Base-by-base conservation (phyloP, 30 jellyfish, hydroid and myxozoan species). In the Mastigias papua region DNA sequence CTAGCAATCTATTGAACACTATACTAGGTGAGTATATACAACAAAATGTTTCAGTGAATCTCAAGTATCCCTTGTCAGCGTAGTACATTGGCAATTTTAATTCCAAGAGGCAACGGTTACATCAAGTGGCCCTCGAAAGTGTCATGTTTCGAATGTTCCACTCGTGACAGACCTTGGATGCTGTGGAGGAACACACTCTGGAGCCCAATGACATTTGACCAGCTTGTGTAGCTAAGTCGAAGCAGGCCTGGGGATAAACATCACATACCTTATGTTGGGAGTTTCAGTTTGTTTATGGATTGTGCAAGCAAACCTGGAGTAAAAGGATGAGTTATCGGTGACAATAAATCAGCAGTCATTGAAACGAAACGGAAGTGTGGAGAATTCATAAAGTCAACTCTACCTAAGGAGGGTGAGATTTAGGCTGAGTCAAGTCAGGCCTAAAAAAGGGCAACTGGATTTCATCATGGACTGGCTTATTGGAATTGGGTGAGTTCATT, bases 391-490 rank as follows among this genome's bases (percentile, higher is more conserved):
- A 46, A 46, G 60, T 46, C 60, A 46, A 46, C 8, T 16, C 13
- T 16, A 8, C 13, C 60, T 16, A 16, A 46, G 60, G 60, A 46
- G 16, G 60, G 8, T 46, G 60, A 46, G 60, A 3, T 23, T 58
- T 46, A 2, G 46, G 46, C 86, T 42, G 48, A 42, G 23, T 49
- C 89, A 29, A 51, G 70, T 5, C 29, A 8, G 70, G 70, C 70
- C 70, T 58, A 58, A 63, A 11, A 2, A 23, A 51, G 17, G 25
- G 23, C 27, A 21, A n/a, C 74, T 23, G 35, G 48, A 20, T 21
- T 63, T 62, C 31, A 51, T 21, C 23, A 86, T 86, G 96, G 98
- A 92, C 6, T 92, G 98, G 98, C 94, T 92, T 3, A 86, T 92
- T 51, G 94, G 98, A 60, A 92, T 92, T 29, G 94, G 96, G 83